phyloP scores from a whole-genome alignment of 2,888 invertebrate species.

The Nomada lathburiana region DNA sequence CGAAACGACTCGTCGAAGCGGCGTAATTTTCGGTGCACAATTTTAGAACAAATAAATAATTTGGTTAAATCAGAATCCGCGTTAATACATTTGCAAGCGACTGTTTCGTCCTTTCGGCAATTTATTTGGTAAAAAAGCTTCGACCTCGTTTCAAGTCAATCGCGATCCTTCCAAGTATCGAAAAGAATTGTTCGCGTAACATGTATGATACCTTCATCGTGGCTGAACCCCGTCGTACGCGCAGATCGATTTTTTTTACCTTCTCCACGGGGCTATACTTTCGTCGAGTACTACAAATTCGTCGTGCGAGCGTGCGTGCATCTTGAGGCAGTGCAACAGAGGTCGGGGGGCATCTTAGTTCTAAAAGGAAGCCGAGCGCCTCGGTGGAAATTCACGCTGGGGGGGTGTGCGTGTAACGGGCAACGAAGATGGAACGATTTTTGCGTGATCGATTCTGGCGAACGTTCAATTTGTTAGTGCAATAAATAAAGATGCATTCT shows the following conservation, averaged over 20 bases:
- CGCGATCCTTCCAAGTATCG: conserved; percentile 1
- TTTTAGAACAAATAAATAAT: neutral
- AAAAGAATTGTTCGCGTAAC: neutral
- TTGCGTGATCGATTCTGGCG: conserved; percentile 36
- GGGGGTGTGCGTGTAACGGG: conserved; percentile 22
- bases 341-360: conserved; percentile 27
- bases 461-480: conserved; percentile 67
- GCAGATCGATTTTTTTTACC: conserved; percentile 48
- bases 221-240: conserved; percentile 29
- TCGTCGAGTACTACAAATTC: conserved; percentile 46
- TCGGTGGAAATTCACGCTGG: neutral
- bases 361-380: conserved; percentile 23
- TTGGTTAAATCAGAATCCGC: neutral
- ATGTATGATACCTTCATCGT: conserved; percentile 28
- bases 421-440: conserved; percentile 15
- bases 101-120: neutral
- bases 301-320: conserved; percentile 48
- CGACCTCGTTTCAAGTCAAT: conserved; percentile 3
- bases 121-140: conserved; percentile 5
- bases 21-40: neutral
- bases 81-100: conserved; percentile 8
- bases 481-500: conserved; percentile 72
- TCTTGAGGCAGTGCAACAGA: conserved; percentile 43
- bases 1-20: neutral
- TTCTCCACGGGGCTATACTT: conserved; percentile 44